Percentiles rank a stretch among this genome's conserved stretches.
Evolutionary conservation across 2,888 invertebrate genomes (phyloP).

Genomic region (Boloria euphrosyne): DNA sequence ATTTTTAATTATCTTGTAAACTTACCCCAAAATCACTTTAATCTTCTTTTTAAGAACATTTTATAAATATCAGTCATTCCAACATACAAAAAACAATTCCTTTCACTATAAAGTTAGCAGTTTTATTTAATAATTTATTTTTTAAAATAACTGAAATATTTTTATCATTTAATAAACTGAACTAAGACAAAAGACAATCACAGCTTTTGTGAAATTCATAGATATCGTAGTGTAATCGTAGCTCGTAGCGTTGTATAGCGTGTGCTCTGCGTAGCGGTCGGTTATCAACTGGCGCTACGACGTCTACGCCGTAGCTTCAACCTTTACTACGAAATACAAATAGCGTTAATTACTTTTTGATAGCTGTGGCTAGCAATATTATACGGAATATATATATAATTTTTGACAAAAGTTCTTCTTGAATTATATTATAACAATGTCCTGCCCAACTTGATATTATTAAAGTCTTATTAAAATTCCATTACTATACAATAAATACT

Average conservation of each 20-base stretch:
- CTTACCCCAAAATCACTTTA: slow-evolving; percentile 27
- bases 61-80: slow-evolving; percentile 6
- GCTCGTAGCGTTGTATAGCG: slow-evolving; percentile 51
- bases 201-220: slow-evolving; percentile 6
- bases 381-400: slow-evolving; percentile 9
- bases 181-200: background rate
- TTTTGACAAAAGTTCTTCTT: background rate
- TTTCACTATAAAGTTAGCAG: background rate
- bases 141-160: background rate
- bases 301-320: slow-evolving; percentile 55
- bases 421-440: background rate
- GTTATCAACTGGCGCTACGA: slow-evolving; percentile 67
- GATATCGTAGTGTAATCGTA: slow-evolving; percentile 45
- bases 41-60: slow-evolving; percentile 19
- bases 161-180: too few relatives aligned
- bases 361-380: slow-evolving; percentile 2
- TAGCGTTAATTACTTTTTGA: slow-evolving; percentile 25
- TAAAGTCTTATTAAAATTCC: slow-evolving; percentile 16
- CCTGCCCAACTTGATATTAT: slow-evolving; percentile 1
- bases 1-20: background rate
- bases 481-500: slow-evolving; percentile 2
- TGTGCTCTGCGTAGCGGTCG: slow-evolving; percentile 57
- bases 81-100: background rate
- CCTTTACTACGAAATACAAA: slow-evolving; percentile 14
- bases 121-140: background rate